These are phyloP conservation scores for Halichoerus grypus DNA, from an alignment of 2,113 vertebrate genomes.

Conservation along the genomic window DNA sequence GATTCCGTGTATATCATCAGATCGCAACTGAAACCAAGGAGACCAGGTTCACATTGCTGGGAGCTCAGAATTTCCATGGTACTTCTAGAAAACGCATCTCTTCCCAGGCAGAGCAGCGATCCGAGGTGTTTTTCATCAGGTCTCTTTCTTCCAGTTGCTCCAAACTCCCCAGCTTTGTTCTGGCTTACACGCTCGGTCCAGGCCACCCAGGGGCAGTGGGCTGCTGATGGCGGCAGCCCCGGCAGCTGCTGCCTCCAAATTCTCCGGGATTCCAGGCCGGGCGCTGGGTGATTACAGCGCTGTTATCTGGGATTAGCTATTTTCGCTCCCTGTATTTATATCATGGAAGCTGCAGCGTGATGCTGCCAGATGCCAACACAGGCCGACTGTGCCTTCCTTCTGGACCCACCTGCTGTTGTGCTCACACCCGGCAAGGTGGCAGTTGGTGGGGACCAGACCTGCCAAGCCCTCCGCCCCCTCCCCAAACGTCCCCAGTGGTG, in stretches of 20 bases:
- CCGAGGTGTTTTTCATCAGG: constrained; percentile 62
- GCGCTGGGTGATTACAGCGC: constrained; percentile 68
- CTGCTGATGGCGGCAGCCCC: constrained; percentile 13
- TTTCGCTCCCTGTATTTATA: constrained; percentile 84
- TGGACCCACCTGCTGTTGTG: constrained; percentile 72
- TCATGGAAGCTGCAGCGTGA: constrained; percentile 61
- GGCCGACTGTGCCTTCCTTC: constrained; percentile 55
- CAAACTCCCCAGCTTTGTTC: background rate
- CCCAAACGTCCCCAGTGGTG: background rate
- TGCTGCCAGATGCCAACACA: constrained; percentile 76
- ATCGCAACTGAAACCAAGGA: background rate
- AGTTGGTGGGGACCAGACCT: constrained; percentile 67
- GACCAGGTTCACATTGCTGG: background rate
- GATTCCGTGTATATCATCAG: background rate
- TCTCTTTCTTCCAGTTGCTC: constrained; percentile 45
- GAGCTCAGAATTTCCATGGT: constrained; percentile 19
- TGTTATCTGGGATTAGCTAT: constrained; percentile 84
- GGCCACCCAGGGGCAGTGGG: constrained; percentile 81
- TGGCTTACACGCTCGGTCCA: background rate
- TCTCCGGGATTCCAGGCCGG: constrained; percentile 70
- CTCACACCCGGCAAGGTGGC: constrained; percentile 72
- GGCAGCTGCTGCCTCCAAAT: constrained; percentile 79
- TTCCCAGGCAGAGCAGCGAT: background rate
- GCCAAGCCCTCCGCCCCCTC: background rate
- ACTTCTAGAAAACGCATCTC: constrained; percentile 29